Evolutionary conservation across 2,888 invertebrate genomes (phyloP).

Genomic region (Phengaris arion): DNA sequence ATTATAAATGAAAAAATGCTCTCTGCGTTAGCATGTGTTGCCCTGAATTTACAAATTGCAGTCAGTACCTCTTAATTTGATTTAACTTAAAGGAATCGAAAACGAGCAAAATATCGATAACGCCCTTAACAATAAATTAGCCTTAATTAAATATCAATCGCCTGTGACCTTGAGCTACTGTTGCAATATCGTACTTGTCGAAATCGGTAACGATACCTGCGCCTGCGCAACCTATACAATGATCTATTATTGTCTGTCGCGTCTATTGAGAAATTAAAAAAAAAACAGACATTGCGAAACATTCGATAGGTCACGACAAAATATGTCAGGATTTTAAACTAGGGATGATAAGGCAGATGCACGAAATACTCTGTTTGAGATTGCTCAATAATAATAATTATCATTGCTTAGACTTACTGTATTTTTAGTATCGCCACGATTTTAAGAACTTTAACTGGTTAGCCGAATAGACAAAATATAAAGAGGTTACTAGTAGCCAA

Average conservation of each 20-base stretch:
- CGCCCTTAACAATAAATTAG: conserved; percentile 11
- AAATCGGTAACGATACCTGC: conserved; percentile 22
- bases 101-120: neutral
- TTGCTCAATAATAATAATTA: too few relatives aligned
- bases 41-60: neutral
- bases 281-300: neutral
- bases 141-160: conserved; percentile 21
- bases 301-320: neutral
- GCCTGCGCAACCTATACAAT: conserved; percentile 24
- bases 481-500: too few relatives aligned
- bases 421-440: too few relatives aligned
- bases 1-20: too few relatives aligned
- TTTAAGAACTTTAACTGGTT: too few relatives aligned
- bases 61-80: neutral
- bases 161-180: conserved; percentile 12
- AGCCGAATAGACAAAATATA: too few relatives aligned
- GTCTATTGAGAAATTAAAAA: conserved; percentile 9
- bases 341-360: neutral
- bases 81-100: neutral
- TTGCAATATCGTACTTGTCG: conserved; percentile 23
- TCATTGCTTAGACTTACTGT: too few relatives aligned
- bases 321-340: neutral
- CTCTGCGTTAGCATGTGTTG: too few relatives aligned
- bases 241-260: conserved; percentile 17
- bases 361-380: neutral